These are phyloP conservation scores for Drosophila atripex DNA, from an alignment of 2,888 invertebrate species.

Conservation along the genomic window DNA sequence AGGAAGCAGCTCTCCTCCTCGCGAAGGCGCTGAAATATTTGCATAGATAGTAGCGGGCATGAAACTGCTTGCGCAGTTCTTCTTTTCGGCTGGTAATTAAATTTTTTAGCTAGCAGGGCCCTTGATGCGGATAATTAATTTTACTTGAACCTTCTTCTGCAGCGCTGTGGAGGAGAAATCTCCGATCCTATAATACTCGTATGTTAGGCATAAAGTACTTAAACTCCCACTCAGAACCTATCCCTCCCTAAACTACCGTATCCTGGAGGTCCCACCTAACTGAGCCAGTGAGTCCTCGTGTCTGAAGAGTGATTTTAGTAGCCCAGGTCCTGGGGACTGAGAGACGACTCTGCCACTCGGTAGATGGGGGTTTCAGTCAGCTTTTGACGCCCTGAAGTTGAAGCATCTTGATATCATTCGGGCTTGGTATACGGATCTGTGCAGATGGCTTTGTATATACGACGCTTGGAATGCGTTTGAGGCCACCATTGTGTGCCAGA, in stretches of 20 bases:
- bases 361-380: constrained; percentile 19
- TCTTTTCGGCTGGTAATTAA: constrained; percentile 61
- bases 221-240: too few species aligned
- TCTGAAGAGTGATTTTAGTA: constrained; percentile 25
- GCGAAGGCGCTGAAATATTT: constrained; percentile 53
- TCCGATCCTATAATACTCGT: too few species aligned
- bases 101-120: constrained; percentile 38
- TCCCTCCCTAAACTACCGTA: too few species aligned
- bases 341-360: constrained; percentile 30
- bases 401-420: constrained; percentile 16
- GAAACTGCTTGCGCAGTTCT: constrained; percentile 51
- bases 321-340: constrained; percentile 10
- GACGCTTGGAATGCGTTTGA: constrained; percentile 42
- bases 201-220: too few species aligned
- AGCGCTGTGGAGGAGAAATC: too few species aligned
- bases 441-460: constrained; percentile 28
- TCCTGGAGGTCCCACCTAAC: too few species aligned
- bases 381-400: constrained; percentile 7
- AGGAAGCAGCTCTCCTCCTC: not conserved
- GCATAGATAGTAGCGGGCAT: constrained; percentile 59
- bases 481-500: constrained; percentile 30
- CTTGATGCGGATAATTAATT: not conserved
- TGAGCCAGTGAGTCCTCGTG: constrained; percentile 8
- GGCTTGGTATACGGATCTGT: constrained; percentile 23
- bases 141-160: not conserved